Base-by-base conservation (phyloP, 2,888 invertebrate genomes). In the Anthoptus insignis region DNA sequence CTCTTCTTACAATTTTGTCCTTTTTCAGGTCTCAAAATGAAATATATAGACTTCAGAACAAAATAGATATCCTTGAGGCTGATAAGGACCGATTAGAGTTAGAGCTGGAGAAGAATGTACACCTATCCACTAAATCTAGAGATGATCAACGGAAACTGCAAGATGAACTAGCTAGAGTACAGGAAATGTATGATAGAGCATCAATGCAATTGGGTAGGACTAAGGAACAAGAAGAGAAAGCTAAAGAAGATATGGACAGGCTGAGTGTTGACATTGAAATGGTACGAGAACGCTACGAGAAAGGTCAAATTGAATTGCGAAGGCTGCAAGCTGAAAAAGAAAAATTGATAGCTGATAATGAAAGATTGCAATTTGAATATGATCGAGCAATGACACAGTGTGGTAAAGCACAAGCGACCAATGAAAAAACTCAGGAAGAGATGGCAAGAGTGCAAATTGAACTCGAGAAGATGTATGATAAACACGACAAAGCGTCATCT, bases 381-480 rank as follows among this genome's bases (percentile, higher is more conserved):
- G 98, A 98, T 76, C 93, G 98, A 69, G 96, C 97, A 0, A 97
- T 98, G 90, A 96, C 97, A 65, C 98, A 98, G 81, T 95, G 96
- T 77, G 96, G 95, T 70, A 98, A 98, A 89, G 96, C 97, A 11
- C 97, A 97, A 81, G 96, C 96, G 11, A 96, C 96, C 6, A 96
- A 97, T 68, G 98, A 98, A 81, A 97, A 98, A 80, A 96, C 97
- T 58, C 98, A 98, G 83, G 98, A 98, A 82, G 98, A 98, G 89
- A 95, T 97, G 76, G 96, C 97, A 0, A 94, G 98, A 76, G 95
- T 98, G 76, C 97, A 98, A 81, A 94, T 97, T 58, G 98, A 98
- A 88, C 94, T 97, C 49, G 98, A 98, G 82, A 98, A 98, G 87
- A 96, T 97, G 94, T 97, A 97, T 79, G 98, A 98, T 79, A 98